These are phyloP conservation scores for Gallirallus australis DNA, from an alignment of 2,797 vertebrate genomes.

Conservation along the genomic window DNA sequence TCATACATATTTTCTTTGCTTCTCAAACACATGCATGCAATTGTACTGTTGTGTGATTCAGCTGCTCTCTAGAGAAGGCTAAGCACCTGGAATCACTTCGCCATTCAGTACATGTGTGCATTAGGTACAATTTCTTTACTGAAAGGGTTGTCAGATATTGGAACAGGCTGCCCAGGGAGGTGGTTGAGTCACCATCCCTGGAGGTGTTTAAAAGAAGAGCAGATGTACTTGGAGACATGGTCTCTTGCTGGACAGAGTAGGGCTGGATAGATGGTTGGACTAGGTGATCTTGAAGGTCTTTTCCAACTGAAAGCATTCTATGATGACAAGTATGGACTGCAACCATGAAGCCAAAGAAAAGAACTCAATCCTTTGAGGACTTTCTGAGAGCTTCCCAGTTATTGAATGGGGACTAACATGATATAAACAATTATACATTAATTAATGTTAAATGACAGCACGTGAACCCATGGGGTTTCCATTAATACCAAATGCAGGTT, in stretches of 20 bases:
- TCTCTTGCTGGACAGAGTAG: too few species aligned
- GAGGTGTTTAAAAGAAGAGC: too few species aligned
- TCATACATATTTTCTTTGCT: not conserved
- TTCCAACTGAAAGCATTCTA: too few species aligned
- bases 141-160: too few species aligned
- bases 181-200: too few species aligned
- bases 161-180: too few species aligned
- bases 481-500: not conserved
- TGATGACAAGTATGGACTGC: not conserved
- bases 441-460: constrained; percentile 13
- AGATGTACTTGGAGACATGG: too few species aligned
- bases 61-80: not conserved
- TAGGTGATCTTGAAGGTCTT: too few species aligned
- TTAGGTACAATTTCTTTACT: too few species aligned
- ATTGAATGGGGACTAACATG: not conserved
- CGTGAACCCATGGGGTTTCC: not conserved
- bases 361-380: not conserved
- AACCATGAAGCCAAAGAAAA: constrained; percentile 5
- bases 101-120: not conserved
- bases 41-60: not conserved
- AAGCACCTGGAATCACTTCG: constrained; percentile 8
- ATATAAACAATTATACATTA: not conserved
- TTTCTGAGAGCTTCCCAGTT: not conserved
- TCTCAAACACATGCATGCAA: not conserved
- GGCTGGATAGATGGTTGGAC: too few species aligned